A percentile compares a stretch with the other conserved stretches of the same genome.
phyloP scores from a whole-genome alignment of 2,888 invertebrate species.

The Meliscaeva auricollis region DNA sequence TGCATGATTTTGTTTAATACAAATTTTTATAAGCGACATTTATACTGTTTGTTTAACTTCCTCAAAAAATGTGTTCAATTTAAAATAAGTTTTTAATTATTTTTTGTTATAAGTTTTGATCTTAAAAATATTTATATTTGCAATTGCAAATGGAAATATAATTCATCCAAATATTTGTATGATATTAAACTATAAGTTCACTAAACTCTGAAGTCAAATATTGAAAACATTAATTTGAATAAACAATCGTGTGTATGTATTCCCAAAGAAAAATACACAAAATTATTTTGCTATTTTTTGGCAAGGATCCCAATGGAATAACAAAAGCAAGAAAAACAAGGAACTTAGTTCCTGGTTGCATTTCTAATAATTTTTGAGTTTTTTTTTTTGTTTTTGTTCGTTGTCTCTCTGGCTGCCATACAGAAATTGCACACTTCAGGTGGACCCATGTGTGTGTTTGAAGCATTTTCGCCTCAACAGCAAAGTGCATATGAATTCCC shows the following conservation, averaged over 20 bases:
- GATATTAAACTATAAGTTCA: background rate
- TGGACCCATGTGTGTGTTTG: constrained; percentile 45
- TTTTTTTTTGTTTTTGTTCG: background rate
- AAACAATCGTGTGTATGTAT: no score
- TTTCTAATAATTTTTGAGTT: constrained; percentile 40
- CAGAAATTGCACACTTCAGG: constrained; percentile 40
- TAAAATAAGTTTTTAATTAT: no score
- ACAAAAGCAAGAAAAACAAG: constrained; percentile 12
- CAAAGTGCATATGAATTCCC: constrained; percentile 48
- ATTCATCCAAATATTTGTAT: background rate
- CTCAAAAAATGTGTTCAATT: no score
- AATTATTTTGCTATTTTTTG: constrained; percentile 9
- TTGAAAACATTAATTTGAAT: constrained; percentile 32
- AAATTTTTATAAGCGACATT: no score
- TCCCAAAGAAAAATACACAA: background rate
- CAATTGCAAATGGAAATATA: no score
- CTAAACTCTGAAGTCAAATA: background rate
- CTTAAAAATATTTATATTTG: no score
- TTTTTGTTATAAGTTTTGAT: no score
- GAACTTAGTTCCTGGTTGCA: constrained; percentile 40
- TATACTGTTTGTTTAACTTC: no score
- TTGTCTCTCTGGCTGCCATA: background rate
- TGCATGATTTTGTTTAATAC: no score
- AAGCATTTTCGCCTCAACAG: constrained; percentile 33
- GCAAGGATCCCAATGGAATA: constrained; percentile 5